These are phyloP conservation scores for Rhabdornis inornatus DNA, from an alignment of 2,113 vertebrate species.

Conservation along the genomic window DNA sequence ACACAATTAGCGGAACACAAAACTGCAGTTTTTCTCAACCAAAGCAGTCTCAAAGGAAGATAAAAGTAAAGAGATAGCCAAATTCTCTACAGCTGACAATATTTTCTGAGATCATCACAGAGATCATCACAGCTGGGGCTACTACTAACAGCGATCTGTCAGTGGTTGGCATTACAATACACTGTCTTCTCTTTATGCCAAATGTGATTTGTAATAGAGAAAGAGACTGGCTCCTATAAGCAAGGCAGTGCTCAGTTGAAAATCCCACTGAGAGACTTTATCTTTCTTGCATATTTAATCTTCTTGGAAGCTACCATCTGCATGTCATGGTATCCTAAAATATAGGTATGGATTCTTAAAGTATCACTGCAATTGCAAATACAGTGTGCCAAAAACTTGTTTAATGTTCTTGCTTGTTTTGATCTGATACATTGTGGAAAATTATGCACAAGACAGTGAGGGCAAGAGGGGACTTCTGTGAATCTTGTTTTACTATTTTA, in stretches of 20 bases:
- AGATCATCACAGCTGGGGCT: neutral
- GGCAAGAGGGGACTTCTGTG: neutral
- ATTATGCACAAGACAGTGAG: neutral
- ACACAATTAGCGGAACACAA: neutral
- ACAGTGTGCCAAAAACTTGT: neutral
- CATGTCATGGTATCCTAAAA: neutral
- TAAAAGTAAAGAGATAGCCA: neutral
- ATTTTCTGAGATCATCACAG: neutral
- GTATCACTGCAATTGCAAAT: neutral
- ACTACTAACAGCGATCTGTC: neutral
- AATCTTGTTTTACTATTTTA: neutral
- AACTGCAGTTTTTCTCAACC: neutral
- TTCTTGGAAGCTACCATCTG: constrained; percentile 34
- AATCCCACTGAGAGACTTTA: constrained; percentile 42
- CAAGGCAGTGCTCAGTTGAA: neutral
- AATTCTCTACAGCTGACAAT: neutral
- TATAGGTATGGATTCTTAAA: neutral
- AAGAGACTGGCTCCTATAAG: neutral
- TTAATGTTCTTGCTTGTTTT: constrained; percentile 43
- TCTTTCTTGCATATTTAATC: constrained; percentile 59
- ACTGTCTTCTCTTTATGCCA: neutral
- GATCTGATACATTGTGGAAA: neutral
- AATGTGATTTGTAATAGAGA: constrained; percentile 13
- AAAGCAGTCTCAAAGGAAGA: neutral
- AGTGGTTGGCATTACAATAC: neutral